These are phyloP conservation scores for Ictalurus furcatus DNA, from an alignment of 2,113 vertebrate genomes.

Conservation along the genomic window DNA sequence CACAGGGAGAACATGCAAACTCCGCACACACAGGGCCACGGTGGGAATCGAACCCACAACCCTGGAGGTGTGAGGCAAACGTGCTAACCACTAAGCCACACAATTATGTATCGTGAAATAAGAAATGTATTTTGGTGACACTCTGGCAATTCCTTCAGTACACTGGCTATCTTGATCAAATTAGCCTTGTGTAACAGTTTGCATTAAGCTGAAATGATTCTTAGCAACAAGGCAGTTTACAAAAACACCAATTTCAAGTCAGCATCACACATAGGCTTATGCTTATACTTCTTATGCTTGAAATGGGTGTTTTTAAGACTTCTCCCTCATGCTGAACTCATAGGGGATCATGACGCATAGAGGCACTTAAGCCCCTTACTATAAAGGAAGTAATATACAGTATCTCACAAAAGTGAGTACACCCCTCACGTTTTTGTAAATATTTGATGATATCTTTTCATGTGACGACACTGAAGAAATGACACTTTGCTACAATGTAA, in stretches of 20 bases:
- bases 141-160: background rate
- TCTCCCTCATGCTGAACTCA: background rate
- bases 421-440: too few species aligned
- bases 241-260: background rate
- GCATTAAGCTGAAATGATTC: background rate
- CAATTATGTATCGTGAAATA: background rate
- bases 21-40: too few species aligned
- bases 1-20: too few species aligned
- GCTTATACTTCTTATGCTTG: background rate
- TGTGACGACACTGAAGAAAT: too few species aligned
- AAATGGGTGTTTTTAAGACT: background rate
- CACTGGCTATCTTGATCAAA: background rate
- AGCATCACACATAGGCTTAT: background rate
- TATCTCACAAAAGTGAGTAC: too few species aligned
- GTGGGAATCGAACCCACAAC: too few species aligned
- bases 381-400: background rate
- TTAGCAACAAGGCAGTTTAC: background rate
- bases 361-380: background rate
- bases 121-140: background rate
- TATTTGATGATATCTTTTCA: too few species aligned
- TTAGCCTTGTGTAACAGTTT: background rate
- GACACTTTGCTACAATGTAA: too few species aligned
- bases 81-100: too few species aligned
- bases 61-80: too few species aligned
- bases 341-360: background rate